phyloP scores from a whole-genome alignment of 2,113 vertebrate species.

The Mobula birostris region DNA sequence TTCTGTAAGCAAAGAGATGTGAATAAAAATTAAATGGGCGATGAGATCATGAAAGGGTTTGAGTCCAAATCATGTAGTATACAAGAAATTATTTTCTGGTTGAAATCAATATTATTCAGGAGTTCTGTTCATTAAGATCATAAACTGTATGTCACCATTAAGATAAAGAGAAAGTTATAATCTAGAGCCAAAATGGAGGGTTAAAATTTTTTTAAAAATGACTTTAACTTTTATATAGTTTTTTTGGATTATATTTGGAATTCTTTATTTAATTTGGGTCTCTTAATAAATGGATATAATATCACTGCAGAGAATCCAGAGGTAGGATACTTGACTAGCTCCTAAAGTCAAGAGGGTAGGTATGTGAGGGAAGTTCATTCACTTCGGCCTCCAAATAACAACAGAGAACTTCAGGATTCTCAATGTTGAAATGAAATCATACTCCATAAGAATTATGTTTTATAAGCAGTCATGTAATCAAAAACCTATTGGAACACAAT shows the following conservation, averaged over 20 bases:
- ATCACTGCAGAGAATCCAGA: neutral
- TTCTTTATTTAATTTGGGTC: neutral
- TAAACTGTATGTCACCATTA: neutral
- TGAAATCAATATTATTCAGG: neutral
- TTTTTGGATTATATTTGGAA: neutral
- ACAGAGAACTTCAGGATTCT: neutral
- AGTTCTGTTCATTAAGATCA: neutral
- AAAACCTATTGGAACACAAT: neutral
- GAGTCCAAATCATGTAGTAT: too few species aligned
- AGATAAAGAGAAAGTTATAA: neutral
- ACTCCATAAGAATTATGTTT: neutral
- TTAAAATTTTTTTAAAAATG: neutral
- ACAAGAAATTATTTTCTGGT: neutral
- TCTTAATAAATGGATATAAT: neutral
- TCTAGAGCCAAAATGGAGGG: neutral
- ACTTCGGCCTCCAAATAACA: neutral
- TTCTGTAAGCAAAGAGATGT: neutral
- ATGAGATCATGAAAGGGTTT: neutral
- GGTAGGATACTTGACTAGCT: neutral
- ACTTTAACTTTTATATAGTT: neutral
- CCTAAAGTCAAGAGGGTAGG: neutral
- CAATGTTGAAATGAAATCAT: neutral
- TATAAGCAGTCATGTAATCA: neutral
- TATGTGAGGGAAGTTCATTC: neutral
- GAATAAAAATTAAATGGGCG: neutral